phyloP scores from a whole-genome alignment of 2,113 vertebrate genomes.

The Propithecus coquereli region DNA sequence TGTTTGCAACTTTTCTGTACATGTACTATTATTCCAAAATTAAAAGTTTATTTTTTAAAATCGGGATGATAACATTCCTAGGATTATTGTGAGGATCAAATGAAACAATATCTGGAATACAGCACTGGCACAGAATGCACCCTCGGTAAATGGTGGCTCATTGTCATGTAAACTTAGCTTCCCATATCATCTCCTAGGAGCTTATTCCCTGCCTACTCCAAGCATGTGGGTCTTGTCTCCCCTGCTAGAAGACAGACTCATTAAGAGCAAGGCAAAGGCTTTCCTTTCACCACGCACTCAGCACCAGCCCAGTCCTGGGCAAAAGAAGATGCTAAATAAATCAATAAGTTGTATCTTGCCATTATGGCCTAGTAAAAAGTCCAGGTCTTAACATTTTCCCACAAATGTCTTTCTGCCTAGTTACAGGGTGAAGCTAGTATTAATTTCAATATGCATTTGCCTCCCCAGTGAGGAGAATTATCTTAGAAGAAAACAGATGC shows the following conservation, averaged over 20 bases:
- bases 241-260: not conserved
- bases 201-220: not conserved
- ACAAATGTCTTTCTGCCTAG: not conserved
- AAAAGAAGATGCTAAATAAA: not conserved
- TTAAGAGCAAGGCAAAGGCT: not conserved
- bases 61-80: not conserved
- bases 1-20: not conserved
- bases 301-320: not conserved
- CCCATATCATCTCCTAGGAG: not conserved
- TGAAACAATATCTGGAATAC: not conserved
- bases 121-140: not conserved
- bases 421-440: not conserved
- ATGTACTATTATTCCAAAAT: not conserved
- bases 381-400: not conserved
- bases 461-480: not conserved
- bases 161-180: not conserved
- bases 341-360: not conserved
- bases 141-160: not conserved
- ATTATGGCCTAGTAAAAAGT: not conserved
- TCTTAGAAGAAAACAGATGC: not conserved
- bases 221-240: not conserved
- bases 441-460: constrained; percentile 7
- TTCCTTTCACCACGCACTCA: not conserved
- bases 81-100: not conserved
- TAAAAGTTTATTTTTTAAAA: not conserved